phyloP scores from a whole-genome alignment of 2,888 invertebrate species.

The Oxyscelio sp. region DNA sequence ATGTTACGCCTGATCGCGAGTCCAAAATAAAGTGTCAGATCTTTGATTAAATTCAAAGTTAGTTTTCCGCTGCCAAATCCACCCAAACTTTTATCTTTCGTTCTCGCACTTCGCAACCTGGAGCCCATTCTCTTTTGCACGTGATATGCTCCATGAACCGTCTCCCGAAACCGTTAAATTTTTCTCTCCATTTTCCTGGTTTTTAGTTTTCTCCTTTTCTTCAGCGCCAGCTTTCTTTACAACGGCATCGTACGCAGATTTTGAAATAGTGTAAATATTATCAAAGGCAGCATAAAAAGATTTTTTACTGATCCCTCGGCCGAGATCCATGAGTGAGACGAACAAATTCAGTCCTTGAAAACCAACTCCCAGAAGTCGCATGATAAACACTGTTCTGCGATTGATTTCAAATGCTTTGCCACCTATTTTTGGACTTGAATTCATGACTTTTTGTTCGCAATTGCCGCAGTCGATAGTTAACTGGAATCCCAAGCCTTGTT shows the following conservation, averaged over 20 bases:
- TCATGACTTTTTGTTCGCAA: slow-evolving; percentile 4
- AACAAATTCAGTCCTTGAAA: slow-evolving; percentile 14
- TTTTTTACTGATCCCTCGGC: slow-evolving; percentile 17
- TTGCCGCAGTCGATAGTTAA: slow-evolving; percentile 1
- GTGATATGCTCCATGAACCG: slow-evolving; percentile 37
- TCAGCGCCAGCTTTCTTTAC: slow-evolving; percentile 11
- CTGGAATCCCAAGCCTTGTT: slow-evolving; percentile 23
- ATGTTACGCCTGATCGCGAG: slow-evolving; percentile 74
- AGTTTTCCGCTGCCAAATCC: slow-evolving; percentile 42
- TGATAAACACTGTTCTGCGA: slow-evolving; percentile 15
- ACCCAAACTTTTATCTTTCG: slow-evolving; percentile 23
- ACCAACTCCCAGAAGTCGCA: slow-evolving; percentile 20
- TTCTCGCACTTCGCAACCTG: slow-evolving; percentile 35
- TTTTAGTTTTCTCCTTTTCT: slow-evolving; percentile 20
- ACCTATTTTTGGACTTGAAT: slow-evolving; percentile 12
- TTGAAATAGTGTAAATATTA: slow-evolving; percentile 11
- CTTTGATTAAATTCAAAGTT: slow-evolving; percentile 70
- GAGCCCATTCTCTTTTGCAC: slow-evolving; percentile 54
- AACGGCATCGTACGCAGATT: slow-evolving; percentile 9
- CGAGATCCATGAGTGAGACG: slow-evolving; percentile 21
- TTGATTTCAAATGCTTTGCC: slow-evolving; percentile 24
- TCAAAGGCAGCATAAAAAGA: slow-evolving; percentile 12
- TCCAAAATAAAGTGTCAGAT: slow-evolving; percentile 77
- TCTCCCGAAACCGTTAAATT: slow-evolving; percentile 24
- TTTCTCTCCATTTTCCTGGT: neutral